Base-by-base conservation (phyloP, 2,888 invertebrate genomes). In the Deilephila porcellus region DNA sequence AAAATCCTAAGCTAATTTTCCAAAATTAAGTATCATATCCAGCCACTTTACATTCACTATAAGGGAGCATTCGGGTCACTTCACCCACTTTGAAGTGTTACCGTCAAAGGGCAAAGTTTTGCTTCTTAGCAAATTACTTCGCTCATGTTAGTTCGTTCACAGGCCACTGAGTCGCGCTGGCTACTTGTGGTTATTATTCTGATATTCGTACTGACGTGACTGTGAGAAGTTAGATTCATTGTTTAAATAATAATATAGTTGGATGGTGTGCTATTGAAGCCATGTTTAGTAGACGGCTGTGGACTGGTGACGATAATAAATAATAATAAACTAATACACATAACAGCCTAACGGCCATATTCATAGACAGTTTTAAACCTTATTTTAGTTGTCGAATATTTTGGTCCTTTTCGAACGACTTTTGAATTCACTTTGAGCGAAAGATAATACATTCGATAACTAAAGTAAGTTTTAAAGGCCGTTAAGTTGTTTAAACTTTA, bases 121-220 rank as follows among this genome's bases (percentile, higher is more conserved):
- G 20, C 64, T n/a, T 76, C 52, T 60, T 5, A 70, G 60, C 52
- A 25, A 45, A 60, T 52, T 60, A 11, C 0, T 72, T 53, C 2
- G 11, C 2, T 67, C 52, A 67, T 25, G 52, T 67, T 29, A 29
- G 64, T 64, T 64, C 20, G 64, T 67, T 67, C 45, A 52, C 52
- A 20, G 45, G 45, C 25, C 64, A 67, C 45, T 67, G 67, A 25
- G 37, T 64, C 4, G 14, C 11, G 52, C 67, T 25, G 20, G 14
- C 11, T 37, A 52, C 52, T 52, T 67, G 67, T 4, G 67, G 67
- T 67, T 37, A 64, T 64, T 67, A 17, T 60, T 60, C 45, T 67
- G 52, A 67, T 67, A 52, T 20, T 14, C 11, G 19, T 17, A 25
- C 11, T 1, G n/a, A 45, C 6, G 88, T 8, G 56, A 56, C 19